Base-by-base conservation (phyloP, 2,113 vertebrate genomes). In the Bufo gargarizans region DNA sequence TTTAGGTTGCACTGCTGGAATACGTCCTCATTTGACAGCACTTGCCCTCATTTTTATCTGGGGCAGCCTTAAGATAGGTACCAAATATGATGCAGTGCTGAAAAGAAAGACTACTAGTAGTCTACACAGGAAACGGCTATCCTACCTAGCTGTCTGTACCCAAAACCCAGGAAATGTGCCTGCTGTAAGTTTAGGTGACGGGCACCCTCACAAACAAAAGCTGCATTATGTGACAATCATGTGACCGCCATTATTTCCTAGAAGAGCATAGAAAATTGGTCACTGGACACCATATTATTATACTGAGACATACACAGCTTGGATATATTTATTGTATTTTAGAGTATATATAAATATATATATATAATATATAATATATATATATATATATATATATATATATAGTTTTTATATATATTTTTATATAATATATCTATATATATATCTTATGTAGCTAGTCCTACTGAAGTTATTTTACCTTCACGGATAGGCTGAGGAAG, bases 391-490 rank as follows among this genome's bases (percentile, higher is more conserved):
- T 5, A 49, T 20, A 76, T 76, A 45, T 65, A 19, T n/a, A n/a
- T n/a, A n/a, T n/a, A n/a, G n/a, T n/a, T n/a, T n/a, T n/a, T n/a
- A n/a, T 12, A 78, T 65, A 12, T 33, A 65, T 4, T 19, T 49
- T 77, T 86, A 45, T 88, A 90, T 87, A 72, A 43, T 74, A 47
- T 5, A 50, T 20, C 50, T 76, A 45, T 65, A 19, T 12, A 78
- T 65, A 12, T 33, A 65, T 2, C 43, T 49, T 77, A 17, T 67
- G 22, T 88, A 90, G 33, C 33, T 33, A 33, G 33, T 33, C 33
- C 33, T 87, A 72, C 88, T 90, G 86, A 69, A 56, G 84, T 90
- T 90, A 53, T 22, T 90, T 90, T 45, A 47, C 4, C 69, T 43
- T 72, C 90, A 89, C 72, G 82, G 33, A 86, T 56, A 49, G 80